phyloP scores from a whole-genome alignment of 2,888 invertebrate species.

The Philaethria dido region DNA sequence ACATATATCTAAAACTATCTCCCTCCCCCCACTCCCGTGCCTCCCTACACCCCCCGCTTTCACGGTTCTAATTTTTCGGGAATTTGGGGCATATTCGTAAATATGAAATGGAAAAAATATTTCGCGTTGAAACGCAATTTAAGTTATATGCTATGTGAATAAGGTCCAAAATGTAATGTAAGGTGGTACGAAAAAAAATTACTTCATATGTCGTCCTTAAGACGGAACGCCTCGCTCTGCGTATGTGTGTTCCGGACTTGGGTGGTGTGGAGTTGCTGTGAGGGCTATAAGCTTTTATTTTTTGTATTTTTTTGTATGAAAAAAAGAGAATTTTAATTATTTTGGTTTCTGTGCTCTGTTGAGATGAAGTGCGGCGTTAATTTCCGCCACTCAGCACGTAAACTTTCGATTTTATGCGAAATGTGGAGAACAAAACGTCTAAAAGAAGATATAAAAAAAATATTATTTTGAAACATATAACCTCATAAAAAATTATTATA shows the following conservation, averaged over 20 bases:
- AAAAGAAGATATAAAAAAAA: no score
- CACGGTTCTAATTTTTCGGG: constrained; percentile 85
- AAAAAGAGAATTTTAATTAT: no score
- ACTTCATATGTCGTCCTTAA: constrained; percentile 85
- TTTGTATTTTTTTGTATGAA: neutral
- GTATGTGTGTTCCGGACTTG: constrained; percentile 77
- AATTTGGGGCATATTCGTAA: constrained; percentile 85
- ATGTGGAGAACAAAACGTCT: no score
- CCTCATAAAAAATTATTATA: no score
- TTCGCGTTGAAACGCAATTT: constrained; percentile 63
- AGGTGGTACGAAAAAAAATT: constrained; percentile 79
- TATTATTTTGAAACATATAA: no score
- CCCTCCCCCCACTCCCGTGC: constrained; percentile 61
- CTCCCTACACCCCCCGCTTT: constrained; percentile 70
- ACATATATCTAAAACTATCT: constrained; percentile 82
- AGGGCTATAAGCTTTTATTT: constrained; percentile 34
- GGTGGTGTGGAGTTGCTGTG: constrained; percentile 56
- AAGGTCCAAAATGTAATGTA: constrained; percentile 58
- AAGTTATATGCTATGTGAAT: constrained; percentile 51
- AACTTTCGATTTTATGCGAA: no score
- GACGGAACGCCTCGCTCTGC: constrained; percentile 81
- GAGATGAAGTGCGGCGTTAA: no score
- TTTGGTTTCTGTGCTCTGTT: no score
- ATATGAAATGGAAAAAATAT: constrained; percentile 85
- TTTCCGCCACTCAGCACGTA: no score